Conservation (phyloP, 2,797 vertebrate species). For the Danio choprae region DNA sequence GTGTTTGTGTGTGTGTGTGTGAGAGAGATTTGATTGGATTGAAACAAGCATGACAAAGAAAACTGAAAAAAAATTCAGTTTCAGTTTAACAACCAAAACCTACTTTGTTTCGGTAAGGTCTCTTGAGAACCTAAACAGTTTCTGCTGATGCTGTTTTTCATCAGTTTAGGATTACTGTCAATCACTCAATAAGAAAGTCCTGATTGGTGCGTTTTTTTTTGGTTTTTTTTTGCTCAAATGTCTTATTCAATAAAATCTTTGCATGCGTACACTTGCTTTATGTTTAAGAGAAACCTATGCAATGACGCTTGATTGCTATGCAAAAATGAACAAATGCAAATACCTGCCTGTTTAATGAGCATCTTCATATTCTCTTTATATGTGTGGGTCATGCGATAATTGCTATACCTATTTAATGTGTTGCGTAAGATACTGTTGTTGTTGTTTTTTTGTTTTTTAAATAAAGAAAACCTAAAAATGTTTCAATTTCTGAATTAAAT, state of each 20-base stretch:
- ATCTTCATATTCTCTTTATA: not conserved
- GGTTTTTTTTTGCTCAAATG: not conserved
- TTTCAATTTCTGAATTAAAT: not conserved
- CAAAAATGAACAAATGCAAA: constrained; percentile 26
- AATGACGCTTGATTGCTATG: constrained; percentile 5
- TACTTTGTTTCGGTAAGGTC: not conserved
- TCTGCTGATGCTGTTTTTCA: constrained; percentile 11
- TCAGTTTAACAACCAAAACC: not conserved
- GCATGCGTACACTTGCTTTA: not conserved
- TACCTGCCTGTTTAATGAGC: not conserved
- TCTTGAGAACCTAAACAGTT: constrained; percentile 10
- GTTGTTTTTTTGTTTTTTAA: too few species aligned
- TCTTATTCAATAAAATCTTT: not conserved
- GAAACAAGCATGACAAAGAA: not conserved
- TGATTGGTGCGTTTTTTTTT: constrained; percentile 6
- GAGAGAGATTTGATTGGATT: not conserved
- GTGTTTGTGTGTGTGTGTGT: not conserved
- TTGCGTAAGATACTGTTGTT: not conserved
- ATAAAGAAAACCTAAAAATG: not conserved
- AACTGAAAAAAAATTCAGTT: not conserved
- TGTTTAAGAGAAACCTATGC: constrained; percentile 12
- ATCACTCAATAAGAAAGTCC: constrained; percentile 9
- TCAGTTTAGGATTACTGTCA: not conserved
- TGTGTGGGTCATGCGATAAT: not conserved
- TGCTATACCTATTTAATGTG: not conserved